Percentiles rank a stretch among this genome's conserved stretches.
phyloP scores from a whole-genome alignment of 2,888 invertebrate species.

The Agrotis ipsilon region DNA sequence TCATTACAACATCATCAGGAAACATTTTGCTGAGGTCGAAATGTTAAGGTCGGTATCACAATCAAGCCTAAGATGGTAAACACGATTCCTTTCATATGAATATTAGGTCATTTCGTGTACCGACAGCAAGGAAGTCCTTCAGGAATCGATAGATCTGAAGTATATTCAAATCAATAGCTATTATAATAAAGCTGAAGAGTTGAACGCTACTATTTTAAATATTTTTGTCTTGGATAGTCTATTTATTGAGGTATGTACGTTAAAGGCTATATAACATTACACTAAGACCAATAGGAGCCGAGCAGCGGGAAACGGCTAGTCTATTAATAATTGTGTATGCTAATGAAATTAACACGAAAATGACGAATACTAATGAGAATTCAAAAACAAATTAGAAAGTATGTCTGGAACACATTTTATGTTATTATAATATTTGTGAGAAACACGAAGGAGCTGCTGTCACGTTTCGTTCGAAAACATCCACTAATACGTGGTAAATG shows the following conservation, averaged over 20 bases:
- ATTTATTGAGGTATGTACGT: no score
- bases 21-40: conserved; percentile 69
- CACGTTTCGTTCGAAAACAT: conserved; percentile 38
- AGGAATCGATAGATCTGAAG: conserved; percentile 35
- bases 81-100: conserved; percentile 33
- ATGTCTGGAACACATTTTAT: not conserved
- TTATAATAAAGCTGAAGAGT: no score
- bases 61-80: conserved; percentile 44
- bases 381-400: conserved; percentile 3
- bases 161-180: not conserved
- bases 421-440: conserved; percentile 16
- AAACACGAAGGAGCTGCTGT: conserved; percentile 42
- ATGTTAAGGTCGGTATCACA: conserved; percentile 62
- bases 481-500: conserved; percentile 49
- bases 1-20: conserved; percentile 68
- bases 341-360: not conserved
- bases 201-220: no score
- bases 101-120: conserved; percentile 49
- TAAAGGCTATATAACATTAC: no score
- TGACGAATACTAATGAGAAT: not conserved
- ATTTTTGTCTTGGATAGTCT: no score
- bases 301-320: no score
- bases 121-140: conserved; percentile 19
- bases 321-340: no score
- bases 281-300: no score